A percentile compares a stretch with the other conserved stretches of the same genome.
These are phyloP conservation scores for Machimus rusticus DNA, from an alignment of 2,888 invertebrate genomes.

Conservation along the genomic window DNA sequence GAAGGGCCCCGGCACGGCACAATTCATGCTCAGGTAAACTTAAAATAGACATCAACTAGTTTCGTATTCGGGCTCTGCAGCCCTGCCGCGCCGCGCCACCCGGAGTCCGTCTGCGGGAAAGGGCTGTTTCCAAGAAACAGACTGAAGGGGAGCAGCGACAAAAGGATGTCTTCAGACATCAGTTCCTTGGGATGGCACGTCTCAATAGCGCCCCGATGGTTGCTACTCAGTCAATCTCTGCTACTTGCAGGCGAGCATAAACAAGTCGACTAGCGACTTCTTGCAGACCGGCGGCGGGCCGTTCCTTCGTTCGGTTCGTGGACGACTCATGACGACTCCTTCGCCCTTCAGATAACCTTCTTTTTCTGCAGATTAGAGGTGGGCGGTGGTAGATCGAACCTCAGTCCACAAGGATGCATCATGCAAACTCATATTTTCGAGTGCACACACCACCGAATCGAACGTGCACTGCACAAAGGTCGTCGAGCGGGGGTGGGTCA, in stretches of 20 bases:
- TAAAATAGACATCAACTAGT: slow-evolving; percentile 27
- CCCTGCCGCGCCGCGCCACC: not conserved
- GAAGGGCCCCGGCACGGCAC: not conserved
- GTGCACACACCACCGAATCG: slow-evolving; percentile 35
- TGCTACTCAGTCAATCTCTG: slow-evolving; percentile 17
- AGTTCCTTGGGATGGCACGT: slow-evolving; percentile 24
- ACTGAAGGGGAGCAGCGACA: not conserved
- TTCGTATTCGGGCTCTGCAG: not conserved
- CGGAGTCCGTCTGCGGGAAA: not conserved
- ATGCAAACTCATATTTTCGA: slow-evolving; percentile 44
- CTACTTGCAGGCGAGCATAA: slow-evolving; percentile 4
- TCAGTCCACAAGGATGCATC: slow-evolving; percentile 40
- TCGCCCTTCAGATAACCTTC: slow-evolving; percentile 11
- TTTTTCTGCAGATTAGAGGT: slow-evolving; percentile 2
- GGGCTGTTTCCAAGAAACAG: not conserved
- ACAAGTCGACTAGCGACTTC: not conserved
- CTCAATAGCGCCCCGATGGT: slow-evolving; percentile 14
- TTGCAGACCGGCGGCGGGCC: not conserved
- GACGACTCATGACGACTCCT: not conserved
- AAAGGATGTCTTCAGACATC: not conserved
- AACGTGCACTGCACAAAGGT: slow-evolving; percentile 22
- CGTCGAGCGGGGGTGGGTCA: slow-evolving; percentile 12
- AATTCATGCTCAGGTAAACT: not conserved
- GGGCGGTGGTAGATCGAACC: slow-evolving; percentile 15
- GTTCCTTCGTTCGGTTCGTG: not conserved